Evolutionary conservation across 1,140 invertebrate species (phyloP), one percentile per base, ranked within the genome.

Genomic region (Brachionus plicatilis): DNA sequence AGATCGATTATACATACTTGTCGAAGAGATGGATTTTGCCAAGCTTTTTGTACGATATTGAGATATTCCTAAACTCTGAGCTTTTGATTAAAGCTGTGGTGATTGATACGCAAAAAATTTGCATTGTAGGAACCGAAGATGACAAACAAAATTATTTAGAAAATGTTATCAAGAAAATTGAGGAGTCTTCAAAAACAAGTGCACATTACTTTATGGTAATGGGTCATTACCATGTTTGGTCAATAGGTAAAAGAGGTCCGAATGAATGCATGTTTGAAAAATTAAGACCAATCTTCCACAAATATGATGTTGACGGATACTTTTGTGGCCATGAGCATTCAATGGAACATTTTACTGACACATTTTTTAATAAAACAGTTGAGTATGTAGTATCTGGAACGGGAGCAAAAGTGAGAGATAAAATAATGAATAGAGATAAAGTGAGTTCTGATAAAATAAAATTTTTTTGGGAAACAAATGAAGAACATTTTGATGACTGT

Each of bases 241-340:
- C 91, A n/a, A 87, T 90, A 11, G 90, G 87, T 33, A 87, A 88
- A 37, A 91, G 92, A 85, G 91, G 91, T 6, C 88, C 90, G 3
- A 90, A 90, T 7, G 43, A 89, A 12, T 90, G 90, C 83, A 85
- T 91, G 9, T 85, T 89, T 0, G 79, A 90, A 1, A 70, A 86
- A 41, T 86, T 91, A 6, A 85, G 87, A 80, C 90, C 90, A 12
- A 85, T 91, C 79, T 83, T 91, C 17, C 86, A 90, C 20, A 88
- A 89, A 56, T 90, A 90, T 86, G 85, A 87, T 29, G 91, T 90
- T 1, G 88, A 87, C 53, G 90, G 90, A 9, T 91, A 92, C 85
- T 86, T 91, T 29, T 87, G 86, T 85, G 91, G 91, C n/a, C 91
- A 91, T 86, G 91, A 91, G 83, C 91, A 91, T 86, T 89, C 88